Conservation (phyloP, 1,140 invertebrate genomes). For the Eubasilissa regina region DNA sequence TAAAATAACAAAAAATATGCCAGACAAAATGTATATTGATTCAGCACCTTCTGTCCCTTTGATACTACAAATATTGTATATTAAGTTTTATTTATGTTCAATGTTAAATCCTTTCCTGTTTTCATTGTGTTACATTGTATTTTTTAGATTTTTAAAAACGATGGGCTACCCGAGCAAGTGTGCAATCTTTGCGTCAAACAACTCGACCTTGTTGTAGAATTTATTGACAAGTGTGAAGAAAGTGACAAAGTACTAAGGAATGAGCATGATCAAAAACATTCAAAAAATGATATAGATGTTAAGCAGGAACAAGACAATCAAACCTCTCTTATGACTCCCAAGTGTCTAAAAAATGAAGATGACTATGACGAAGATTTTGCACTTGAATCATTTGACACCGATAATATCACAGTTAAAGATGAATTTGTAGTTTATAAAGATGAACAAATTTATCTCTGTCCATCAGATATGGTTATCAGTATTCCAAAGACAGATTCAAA, state of each 20-base stretch:
- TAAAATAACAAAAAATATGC: no score
- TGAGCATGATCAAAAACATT: background rate
- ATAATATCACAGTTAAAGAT: background rate
- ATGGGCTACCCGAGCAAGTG: conserved; percentile 43
- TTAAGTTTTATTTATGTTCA: background rate
- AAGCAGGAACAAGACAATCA: background rate
- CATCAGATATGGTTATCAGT: background rate
- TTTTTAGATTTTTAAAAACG: conserved; percentile 35
- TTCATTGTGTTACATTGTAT: conserved; percentile 19
- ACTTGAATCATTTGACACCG: background rate
- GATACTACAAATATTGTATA: background rate
- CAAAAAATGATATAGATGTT: background rate
- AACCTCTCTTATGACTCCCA: no score
- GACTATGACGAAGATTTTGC: background rate
- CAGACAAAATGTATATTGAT: no score
- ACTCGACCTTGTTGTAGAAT: conserved; percentile 35
- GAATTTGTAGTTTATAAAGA: background rate
- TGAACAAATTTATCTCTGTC: background rate
- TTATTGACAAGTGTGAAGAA: conserved; percentile 46
- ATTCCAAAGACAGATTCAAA: background rate
- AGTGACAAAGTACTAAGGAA: conserved; percentile 50
- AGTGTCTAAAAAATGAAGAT: background rate
- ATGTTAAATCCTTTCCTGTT: no score
- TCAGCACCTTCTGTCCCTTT: no score
- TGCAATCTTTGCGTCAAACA: conserved; percentile 6